phyloP scores from a whole-genome alignment of 2,797 vertebrate species.

The Aratinga solstitialis region DNA sequence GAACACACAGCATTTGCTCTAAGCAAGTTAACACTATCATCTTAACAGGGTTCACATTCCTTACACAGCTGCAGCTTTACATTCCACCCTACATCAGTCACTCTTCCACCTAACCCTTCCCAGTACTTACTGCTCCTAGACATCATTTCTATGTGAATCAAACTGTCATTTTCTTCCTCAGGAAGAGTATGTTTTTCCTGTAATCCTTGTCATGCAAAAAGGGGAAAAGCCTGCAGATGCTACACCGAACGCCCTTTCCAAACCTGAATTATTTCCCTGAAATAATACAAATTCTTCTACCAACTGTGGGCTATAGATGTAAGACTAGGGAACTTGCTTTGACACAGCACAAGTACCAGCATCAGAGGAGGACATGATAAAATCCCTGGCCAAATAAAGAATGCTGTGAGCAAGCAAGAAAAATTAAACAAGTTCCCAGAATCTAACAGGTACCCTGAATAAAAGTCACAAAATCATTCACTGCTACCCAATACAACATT shows the following conservation, averaged over 20 bases:
- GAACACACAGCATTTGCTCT: rapidly evolving
- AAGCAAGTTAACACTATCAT: background rate
- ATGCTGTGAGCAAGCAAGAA: background rate
- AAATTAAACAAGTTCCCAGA: background rate
- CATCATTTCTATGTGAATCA: background rate
- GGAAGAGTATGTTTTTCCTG: background rate
- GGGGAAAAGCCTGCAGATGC: background rate
- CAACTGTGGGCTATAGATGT: background rate
- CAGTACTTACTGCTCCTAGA: background rate
- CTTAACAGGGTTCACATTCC: background rate
- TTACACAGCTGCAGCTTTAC: background rate
- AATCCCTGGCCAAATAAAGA: background rate
- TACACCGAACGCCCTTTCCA: background rate
- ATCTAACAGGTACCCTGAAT: background rate
- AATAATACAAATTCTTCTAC: background rate
- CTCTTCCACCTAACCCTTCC: background rate
- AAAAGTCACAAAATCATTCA: background rate
- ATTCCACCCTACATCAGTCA: background rate
- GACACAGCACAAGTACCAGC: background rate
- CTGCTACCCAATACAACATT: background rate
- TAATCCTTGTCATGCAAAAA: background rate
- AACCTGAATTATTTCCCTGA: background rate
- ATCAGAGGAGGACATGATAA: background rate
- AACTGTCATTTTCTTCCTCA: background rate
- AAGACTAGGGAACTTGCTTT: background rate